Percentiles rank a stretch among this genome's conserved stretches.
These are phyloP conservation scores for Xenopus laevis DNA, from an alignment of 2,113 vertebrate species.

Conservation along the genomic window DNA sequence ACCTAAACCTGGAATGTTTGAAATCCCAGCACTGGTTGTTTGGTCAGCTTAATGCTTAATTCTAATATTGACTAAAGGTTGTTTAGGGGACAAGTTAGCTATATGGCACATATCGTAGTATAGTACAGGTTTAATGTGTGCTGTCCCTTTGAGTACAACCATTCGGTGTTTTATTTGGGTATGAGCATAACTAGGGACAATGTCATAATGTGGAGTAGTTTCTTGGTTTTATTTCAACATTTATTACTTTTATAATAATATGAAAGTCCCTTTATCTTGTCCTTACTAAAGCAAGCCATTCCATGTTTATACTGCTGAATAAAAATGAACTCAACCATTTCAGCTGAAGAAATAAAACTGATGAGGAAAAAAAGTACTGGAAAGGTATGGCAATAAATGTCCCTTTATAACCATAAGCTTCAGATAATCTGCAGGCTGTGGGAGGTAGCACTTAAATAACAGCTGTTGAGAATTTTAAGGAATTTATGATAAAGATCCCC, in stretches of 20 bases:
- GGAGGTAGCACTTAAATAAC: conserved; percentile 90
- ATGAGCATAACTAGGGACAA: too few species aligned
- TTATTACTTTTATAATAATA: conserved; percentile 52
- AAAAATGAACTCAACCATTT: conserved; percentile 64
- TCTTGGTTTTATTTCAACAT: too few species aligned
- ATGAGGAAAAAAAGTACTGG: conserved; percentile 65
- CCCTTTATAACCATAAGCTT: conserved; percentile 78
- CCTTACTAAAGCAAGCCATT: conserved; percentile 27
- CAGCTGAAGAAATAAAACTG: conserved; percentile 73
- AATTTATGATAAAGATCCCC: conserved; percentile 89
- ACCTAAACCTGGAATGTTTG: too few species aligned
- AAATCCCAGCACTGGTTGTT: too few species aligned
- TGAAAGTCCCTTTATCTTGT: conserved; percentile 23
- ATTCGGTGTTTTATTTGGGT: too few species aligned
- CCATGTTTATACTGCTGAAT: conserved; percentile 67
- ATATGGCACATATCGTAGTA: too few species aligned
- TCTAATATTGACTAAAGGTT: too few species aligned
- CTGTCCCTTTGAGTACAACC: too few species aligned
- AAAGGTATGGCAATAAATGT: conserved; percentile 65
- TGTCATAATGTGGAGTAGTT: too few species aligned
- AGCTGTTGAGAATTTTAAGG: conserved; percentile 89
- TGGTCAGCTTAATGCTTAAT: too few species aligned
- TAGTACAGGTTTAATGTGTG: too few species aligned
- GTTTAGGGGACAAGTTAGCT: too few species aligned
- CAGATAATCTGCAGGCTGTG: conserved; percentile 79